Evolutionary conservation across 92 coral and sea anemone species (phyloP), one percentile per base, ranked within the genome.

Genomic region (Porites cylindrica): DNA sequence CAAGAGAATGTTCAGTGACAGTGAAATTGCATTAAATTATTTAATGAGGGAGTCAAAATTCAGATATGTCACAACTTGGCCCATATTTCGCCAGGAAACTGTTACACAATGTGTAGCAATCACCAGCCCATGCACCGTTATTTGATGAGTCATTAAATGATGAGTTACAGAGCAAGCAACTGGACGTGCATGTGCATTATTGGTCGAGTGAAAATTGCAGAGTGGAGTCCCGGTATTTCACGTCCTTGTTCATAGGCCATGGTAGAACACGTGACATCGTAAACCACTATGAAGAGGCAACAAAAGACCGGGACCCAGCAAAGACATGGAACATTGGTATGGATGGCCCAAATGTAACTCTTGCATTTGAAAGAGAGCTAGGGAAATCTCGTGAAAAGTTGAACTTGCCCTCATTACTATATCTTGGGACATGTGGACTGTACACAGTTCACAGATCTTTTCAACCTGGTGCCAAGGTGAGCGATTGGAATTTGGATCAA

Each of bases 381-480:
- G 3, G 32, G 32, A 29, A 29, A 29, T 29, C 29, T 80, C 75
- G 86, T 24, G 82, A 58, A 20, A 81, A 89, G 38, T 8, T 67
- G 58, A 78, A 70, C 60, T 68, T 81, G 10, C 82, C 89, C 23
- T 66, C 93, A 12, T 81, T 93, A 79, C 13, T 85, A 82, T 29
- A 29, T 29, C 32, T 29, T 9, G 94, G 94, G 47, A 93, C 92
- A 19, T 93, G 96, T 70, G 92, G 94, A 20, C 82, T 93, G 66
- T 93, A 93, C 82, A 82, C 76, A 3, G 87, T 88, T 73, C 94
- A 93, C 76, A 85, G 94, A 50, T 85, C 94, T 0, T 93, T 91
- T 66, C 89, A 93, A 84, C 66, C 91, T 66, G 93, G 89, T 58
- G 92, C 96, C 20, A 85, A 91, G 62, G 77, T 59, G 26, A 91